These are phyloP conservation scores for Sympetrum striolatum DNA, from an alignment of 2,888 invertebrate genomes.

Conservation along the genomic window DNA sequence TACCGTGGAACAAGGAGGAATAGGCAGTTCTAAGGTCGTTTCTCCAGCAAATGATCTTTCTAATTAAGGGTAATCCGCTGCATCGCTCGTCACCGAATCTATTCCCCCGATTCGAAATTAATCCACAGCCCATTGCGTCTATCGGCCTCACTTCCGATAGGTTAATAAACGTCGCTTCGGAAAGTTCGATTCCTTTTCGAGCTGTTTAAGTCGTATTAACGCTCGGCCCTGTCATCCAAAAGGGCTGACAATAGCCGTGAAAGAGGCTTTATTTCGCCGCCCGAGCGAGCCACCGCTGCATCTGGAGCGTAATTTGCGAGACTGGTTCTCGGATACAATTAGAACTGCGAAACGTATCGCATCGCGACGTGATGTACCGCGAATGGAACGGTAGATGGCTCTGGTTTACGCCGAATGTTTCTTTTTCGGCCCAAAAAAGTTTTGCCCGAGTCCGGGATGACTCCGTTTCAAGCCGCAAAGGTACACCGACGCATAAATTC, in stretches of 20 bases:
- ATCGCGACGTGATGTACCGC: neutral
- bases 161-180: neutral
- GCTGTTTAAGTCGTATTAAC: neutral
- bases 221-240: neutral
- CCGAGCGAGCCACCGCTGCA: neutral
- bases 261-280: neutral
- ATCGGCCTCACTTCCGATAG: too few species aligned
- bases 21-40: too few species aligned
- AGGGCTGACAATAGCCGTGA: neutral
- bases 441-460: neutral
- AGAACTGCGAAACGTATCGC: neutral
- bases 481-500: too few species aligned
- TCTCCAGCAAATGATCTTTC: too few species aligned
- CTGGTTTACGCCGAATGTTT: neutral
- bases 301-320: neutral
- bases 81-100: too few species aligned
- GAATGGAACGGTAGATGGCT: neutral
- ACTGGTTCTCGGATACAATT: neutral
- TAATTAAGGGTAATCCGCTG: too few species aligned
- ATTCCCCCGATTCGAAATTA: too few species aligned
- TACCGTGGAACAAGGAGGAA: too few species aligned
- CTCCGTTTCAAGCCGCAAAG: neutral
- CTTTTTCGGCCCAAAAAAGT: neutral
- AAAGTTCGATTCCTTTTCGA: neutral
- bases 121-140: too few species aligned